Evolutionary conservation across 2,797 vertebrate genomes (phyloP).

Genomic region (Diceros bicornis): DNA sequence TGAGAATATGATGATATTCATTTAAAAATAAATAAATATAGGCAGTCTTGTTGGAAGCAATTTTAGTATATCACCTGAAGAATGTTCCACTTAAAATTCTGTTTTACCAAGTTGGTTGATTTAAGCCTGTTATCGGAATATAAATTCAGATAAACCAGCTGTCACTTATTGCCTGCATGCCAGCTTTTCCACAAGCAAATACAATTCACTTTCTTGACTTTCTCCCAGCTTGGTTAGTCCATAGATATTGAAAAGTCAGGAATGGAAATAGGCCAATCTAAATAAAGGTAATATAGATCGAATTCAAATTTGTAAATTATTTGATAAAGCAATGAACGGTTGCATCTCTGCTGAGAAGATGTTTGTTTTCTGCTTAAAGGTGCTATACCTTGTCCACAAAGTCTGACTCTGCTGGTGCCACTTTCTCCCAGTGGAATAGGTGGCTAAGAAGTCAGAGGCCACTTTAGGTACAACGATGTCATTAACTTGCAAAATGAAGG

Average conservation of each 20-base stretch:
- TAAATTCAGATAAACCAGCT: conserved; percentile 80
- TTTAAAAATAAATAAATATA: conserved; percentile 77
- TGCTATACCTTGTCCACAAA: neutral
- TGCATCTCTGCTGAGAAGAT: neutral
- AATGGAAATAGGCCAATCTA: neutral
- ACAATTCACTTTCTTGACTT: conserved; percentile 6
- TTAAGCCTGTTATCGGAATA: conserved; percentile 77
- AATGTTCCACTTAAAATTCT: conserved; percentile 78
- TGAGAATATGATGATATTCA: conserved; percentile 60
- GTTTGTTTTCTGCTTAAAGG: neutral
- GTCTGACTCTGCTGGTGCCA: neutral
- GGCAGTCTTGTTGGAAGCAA: conserved; percentile 47
- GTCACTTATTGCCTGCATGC: conserved; percentile 65
- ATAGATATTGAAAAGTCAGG: neutral
- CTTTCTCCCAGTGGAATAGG: neutral
- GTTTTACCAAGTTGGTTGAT: conserved; percentile 78
- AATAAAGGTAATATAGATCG: neutral
- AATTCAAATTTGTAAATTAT: neutral
- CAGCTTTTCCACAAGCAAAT: conserved; percentile 57
- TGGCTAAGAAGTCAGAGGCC: neutral
- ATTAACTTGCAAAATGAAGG: neutral
- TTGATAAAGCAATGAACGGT: neutral
- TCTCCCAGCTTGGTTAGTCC: neutral
- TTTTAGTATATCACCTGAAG: conserved; percentile 79
- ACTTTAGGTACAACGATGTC: neutral